Evolutionary conservation across 2,888 invertebrate genomes (phyloP), one percentile per base, ranked within the genome.

Genomic region (Trilocha varians): DNA sequence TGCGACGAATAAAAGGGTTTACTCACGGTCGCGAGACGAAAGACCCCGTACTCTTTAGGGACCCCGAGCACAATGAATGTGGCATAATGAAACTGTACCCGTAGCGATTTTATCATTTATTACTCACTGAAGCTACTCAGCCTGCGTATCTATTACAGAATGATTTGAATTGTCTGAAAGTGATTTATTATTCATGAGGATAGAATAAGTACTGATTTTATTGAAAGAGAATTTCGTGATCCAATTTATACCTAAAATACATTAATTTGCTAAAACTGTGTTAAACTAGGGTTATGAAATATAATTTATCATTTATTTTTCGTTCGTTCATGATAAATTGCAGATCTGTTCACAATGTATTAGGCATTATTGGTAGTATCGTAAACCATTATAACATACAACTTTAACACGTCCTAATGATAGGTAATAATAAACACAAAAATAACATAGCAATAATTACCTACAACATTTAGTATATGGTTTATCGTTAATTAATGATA

Each of bases 41-140:
- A 59, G 65, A 61, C 59, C 60, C 55, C 57, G 50, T 53, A 55
- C 65, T 65, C 70, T 64, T 64, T 45, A 43, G 74, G 69, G 73
- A 65, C 48, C 40, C 47, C 47, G 53, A 52, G 53, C 57, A 67
- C 69, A 72, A 66, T 71, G 68, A 68, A 57, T 57, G 62, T 58
- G 57, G 56, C 62, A 65, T 70, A 72, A 72, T 71, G 71, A 72
- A 74, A 69, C 60, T 64, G 64, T 57, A 57, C 66, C 66, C 60
- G 56, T 53, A 59, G 59, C 61, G 55, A 57, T 59, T 60, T 56
- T 59, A 68, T 65, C 60, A 63, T 60, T 65, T 59, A 68, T 68
- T 70, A 59, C 63, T 57, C 48, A 49, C 41, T 48, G 38, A 41
- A 54, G 49, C 52, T 52, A 42, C 53, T 60, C 50, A 45, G 48